phyloP scores from a whole-genome alignment of 2,113 vertebrate genomes.

The Eptatretus burgeri region DNA sequence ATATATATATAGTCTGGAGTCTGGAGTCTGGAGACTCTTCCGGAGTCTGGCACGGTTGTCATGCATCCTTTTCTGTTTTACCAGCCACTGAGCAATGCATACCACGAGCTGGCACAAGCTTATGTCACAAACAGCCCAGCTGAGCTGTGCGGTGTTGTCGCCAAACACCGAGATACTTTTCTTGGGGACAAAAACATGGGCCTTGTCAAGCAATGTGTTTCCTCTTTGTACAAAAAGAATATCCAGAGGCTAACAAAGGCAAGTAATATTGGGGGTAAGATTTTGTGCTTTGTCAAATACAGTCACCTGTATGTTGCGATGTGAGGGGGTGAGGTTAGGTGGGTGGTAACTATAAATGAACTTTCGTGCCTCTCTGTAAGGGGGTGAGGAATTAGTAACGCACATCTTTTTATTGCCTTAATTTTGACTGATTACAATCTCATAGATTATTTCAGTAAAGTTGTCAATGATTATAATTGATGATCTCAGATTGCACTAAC shows the following conservation, averaged over 20 bases:
- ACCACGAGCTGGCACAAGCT: slow-evolving; percentile 83
- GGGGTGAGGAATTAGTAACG: no score
- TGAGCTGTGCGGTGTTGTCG: slow-evolving; percentile 59
- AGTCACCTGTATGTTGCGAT: no score
- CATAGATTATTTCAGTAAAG: no score
- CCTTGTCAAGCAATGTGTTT: slow-evolving; percentile 84
- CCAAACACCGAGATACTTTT: slow-evolving; percentile 69
- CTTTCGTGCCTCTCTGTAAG: no score
- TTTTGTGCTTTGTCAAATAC: neutral
- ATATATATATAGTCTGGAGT: no score
- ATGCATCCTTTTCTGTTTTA: slow-evolving; percentile 9
- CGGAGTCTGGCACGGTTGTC: no score
- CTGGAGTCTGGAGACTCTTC: no score
- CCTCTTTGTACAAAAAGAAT: slow-evolving; percentile 96
- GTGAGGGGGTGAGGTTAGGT: no score
- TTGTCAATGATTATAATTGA: no score
- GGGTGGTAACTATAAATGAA: no score
- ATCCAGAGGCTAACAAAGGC: slow-evolving; percentile 98
- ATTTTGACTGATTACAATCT: no score
- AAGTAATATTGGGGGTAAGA: slow-evolving; percentile 11
- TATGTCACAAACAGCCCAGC: slow-evolving; percentile 82
- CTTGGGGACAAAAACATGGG: slow-evolving; percentile 80
- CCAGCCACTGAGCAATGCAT: slow-evolving; percentile 86
- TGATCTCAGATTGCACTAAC: neutral
- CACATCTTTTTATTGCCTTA: no score